Base-by-base conservation (phyloP, 1,140 invertebrate genomes). In the Dreissena rostriformis region DNA sequence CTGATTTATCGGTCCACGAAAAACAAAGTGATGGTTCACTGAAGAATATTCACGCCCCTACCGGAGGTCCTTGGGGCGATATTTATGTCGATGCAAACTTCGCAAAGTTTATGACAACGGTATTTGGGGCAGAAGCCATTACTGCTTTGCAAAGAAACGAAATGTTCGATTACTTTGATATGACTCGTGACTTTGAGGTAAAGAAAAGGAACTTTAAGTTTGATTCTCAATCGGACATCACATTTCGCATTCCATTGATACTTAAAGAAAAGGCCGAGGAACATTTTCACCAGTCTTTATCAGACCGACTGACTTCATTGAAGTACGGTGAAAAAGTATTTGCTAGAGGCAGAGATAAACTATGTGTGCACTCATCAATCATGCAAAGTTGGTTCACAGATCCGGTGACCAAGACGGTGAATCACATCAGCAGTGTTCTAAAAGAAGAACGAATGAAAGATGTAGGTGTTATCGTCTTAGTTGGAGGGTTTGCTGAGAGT, bases 31-130 rank as follows among this genome's bases (percentile, higher is more conserved):
- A 66, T 19, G 71, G 72, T 0, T 52, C 53, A 5, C 71, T 86
- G 15, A 79, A 51, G 65, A 81, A 86, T 52, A 39, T 84, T 4
- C 81, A 83, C 24, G 80, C 66, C 24, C 80, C 85, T 1, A 79
- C 65, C 49, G 85, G 81, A 1, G 85, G 85, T 1, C 73, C 68
- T 6, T 86, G 85, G 79, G 79, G 85, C 14, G 73, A 79, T 22
- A 82, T 75, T 0, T 67, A 84, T 39, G 85, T 86, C 10, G 85
- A 86, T 76, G 53, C 24, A 39, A 66, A 63, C 15, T 86, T 84
- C 65, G 17, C 67, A 8, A 5, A 29, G 4, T 74, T 77, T 51
- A 24, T 86, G 26, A 26, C 51, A 72, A 55, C 77, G 19, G 17
- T 86, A 39, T 75, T 85, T 68, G 78, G 84, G 4, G 6, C 0